Evolutionary conservation across 2,888 invertebrate species (phyloP), one percentile per base, ranked within the genome.

Genomic region (Caenorhabditis sp.): DNA sequence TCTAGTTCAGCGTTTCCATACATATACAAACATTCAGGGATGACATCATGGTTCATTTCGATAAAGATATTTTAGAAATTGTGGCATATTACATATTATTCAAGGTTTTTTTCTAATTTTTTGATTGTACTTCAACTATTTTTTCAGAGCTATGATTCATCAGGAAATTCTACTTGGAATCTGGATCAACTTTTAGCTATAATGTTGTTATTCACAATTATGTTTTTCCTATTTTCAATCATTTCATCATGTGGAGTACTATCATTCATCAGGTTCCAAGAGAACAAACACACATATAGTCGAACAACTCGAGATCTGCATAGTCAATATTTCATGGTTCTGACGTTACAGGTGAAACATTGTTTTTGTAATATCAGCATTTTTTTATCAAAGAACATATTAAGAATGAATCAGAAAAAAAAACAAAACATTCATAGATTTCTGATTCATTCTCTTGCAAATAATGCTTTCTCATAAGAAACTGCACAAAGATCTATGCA

Each of bases 241-340:
- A 43, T 43, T 14, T 12, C 14, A 14, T 3, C 17, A 43, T 43
- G 43, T 17, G 43, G 43, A 43, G 12, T 43, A 17, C 14, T 43
- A 43, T 43, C 43, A 43, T 43, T 10, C 14, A 14, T 43, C 14
- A 10, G 14, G 14, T 43, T 43, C 17, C 43, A 43, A 12, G 17
- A 43, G 17, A 43, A 43, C 14, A 43, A 43, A 14, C 17, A 43
- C 43, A 43, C 12, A 17, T 43, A 43, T 43, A 69, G 69, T 52
- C 26, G 50, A 8, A 69, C 60, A 57, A 69, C 69, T 1, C 63
- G 58, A 61, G 63, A 69, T 7, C 61, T 64, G 20, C 63, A 69
- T 26, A 14, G 60, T 0, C 63, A 69, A 27, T 27, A 64, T 2
- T 69, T 64, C 31, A n/a, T 59, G 8, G 63, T 64, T 26, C 56